A percentile compares a stretch with the other conserved stretches of the same genome.
phyloP scores from a whole-genome alignment of 1,140 invertebrate species.

The Solenopsis invicta region DNA sequence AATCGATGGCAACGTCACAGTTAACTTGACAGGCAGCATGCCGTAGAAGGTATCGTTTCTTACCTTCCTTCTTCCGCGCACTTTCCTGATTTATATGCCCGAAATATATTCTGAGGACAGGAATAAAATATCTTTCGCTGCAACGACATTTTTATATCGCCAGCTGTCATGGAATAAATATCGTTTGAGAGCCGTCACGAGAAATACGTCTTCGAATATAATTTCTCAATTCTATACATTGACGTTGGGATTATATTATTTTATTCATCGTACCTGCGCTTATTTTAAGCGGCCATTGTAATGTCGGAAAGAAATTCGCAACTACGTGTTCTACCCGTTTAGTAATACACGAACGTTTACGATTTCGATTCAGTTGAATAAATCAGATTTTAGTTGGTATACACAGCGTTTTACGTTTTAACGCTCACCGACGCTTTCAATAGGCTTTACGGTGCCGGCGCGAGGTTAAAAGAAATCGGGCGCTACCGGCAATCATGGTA shows the following conservation, averaged over 20 bases:
- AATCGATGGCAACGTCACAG: conserved; percentile 46
- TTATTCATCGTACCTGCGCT: neutral
- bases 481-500: conserved; percentile 27
- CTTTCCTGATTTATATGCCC: conserved; percentile 19
- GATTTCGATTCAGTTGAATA: neutral
- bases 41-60: conserved; percentile 12
- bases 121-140: conserved; percentile 21
- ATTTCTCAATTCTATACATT: conserved; percentile 18
- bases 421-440: conserved; percentile 23
- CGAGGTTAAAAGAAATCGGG: conserved; percentile 43
- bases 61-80: conserved; percentile 1
- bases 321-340: neutral
- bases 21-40: conserved; percentile 42
- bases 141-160: conserved; percentile 47
- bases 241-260: conserved; percentile 9
- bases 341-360: neutral
- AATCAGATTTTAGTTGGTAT: conserved; percentile 12
- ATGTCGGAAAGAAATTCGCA: neutral
- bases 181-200: conserved; percentile 28
- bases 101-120: conserved; percentile 16
- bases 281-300: neutral
- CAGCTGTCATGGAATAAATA: conserved; percentile 21
- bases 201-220: neutral
- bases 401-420: conserved; percentile 22
- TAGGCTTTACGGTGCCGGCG: neutral